Evolutionary conservation across 2,888 invertebrate species (phyloP).

Genomic region (Agrilus biguttatus): DNA sequence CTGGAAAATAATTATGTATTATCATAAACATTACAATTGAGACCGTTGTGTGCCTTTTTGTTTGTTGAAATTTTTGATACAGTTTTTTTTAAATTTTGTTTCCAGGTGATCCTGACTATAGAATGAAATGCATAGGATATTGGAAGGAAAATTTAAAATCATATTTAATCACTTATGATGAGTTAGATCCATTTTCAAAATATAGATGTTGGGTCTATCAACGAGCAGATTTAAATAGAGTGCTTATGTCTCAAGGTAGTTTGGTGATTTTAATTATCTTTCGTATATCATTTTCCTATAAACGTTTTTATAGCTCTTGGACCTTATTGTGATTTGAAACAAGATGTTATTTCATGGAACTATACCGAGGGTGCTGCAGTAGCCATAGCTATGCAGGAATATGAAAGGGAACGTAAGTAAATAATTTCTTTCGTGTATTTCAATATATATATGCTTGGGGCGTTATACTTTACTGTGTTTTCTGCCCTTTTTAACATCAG

Average conservation of each 20-base stretch:
- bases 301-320: slow-evolving; percentile 60
- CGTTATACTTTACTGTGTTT: no score
- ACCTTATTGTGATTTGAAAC: slow-evolving; percentile 77
- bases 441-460: no score
- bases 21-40: no score
- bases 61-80: no score
- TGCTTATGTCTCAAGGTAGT: slow-evolving; percentile 56
- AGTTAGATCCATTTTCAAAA: slow-evolving; percentile 86
- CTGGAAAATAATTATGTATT: no score
- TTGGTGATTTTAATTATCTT: not conserved
- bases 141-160: slow-evolving; percentile 98
- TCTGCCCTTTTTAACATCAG: no score
- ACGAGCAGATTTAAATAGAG: slow-evolving; percentile 79
- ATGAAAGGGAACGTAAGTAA: slow-evolving; percentile 71
- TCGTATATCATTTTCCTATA: not conserved
- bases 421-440: not conserved
- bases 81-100: slow-evolving; percentile 8
- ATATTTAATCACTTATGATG: slow-evolving; percentile 90
- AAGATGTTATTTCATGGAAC: slow-evolving; percentile 80
- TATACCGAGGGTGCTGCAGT: slow-evolving; percentile 88
- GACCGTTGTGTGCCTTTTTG: no score
- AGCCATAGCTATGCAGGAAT: slow-evolving; percentile 79
- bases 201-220: slow-evolving; percentile 98
- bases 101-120: slow-evolving; percentile 80
- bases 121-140: slow-evolving; percentile 92